phyloP scores from a whole-genome alignment of 1,140 invertebrate genomes.

The Acyrthosiphon pisum region DNA sequence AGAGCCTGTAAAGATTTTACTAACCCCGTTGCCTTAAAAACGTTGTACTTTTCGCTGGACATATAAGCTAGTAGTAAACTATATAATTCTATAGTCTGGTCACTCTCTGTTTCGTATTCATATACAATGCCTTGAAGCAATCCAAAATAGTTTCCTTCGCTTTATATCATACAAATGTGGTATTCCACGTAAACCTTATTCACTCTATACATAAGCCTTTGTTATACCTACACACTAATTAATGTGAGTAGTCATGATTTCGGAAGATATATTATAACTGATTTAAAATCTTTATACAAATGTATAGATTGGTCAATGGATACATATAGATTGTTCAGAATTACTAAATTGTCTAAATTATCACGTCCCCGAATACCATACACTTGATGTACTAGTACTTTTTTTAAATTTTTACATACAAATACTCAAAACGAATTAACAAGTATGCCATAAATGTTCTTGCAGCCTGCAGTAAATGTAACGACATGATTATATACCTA shows the following conservation, averaged over 20 bases:
- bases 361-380: too few species aligned
- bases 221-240: background rate
- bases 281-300: background rate
- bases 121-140: background rate
- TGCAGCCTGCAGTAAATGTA: too few species aligned
- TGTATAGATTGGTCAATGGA: too few species aligned
- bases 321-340: too few species aligned
- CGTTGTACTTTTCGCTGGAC: background rate
- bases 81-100: background rate
- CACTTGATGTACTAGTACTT: too few species aligned
- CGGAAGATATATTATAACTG: background rate
- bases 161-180: background rate
- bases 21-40: background rate
- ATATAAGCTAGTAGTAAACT: too few species aligned
- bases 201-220: background rate
- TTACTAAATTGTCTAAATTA: too few species aligned
- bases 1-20: background rate
- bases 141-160: background rate
- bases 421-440: too few species aligned
- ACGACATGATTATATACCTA: too few species aligned
- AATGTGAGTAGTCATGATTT: background rate
- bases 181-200: background rate
- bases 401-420: too few species aligned
- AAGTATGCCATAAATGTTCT: too few species aligned
- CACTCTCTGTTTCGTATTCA: background rate